Evolutionary conservation across 2,113 vertebrate genomes (phyloP).

Genomic region (Thalassoma bifasciatum): DNA sequence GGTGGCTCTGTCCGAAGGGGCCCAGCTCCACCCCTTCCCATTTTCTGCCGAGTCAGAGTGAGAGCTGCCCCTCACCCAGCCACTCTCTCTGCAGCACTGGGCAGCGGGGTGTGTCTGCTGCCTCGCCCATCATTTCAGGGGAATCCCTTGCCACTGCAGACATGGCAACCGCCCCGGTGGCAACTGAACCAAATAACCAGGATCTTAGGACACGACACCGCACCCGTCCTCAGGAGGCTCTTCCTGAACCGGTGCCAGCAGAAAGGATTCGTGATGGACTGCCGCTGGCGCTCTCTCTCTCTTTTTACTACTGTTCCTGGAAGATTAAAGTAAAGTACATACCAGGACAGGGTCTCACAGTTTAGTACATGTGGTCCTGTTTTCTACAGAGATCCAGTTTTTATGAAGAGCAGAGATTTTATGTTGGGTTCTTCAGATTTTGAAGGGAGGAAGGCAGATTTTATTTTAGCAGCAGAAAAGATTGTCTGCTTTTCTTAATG

Average conservation of each 20-base stretch:
- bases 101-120: slow-evolving; percentile 78
- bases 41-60: slow-evolving; percentile 78
- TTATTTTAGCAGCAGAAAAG: too few relatives aligned
- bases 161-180: slow-evolving; percentile 62
- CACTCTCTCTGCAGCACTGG: slow-evolving; percentile 72
- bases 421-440: not conserved
- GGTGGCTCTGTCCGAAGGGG: slow-evolving; percentile 49
- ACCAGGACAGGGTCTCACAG: too few relatives aligned
- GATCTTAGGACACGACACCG: not conserved
- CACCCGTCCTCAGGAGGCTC: not conserved
- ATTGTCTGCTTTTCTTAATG: not conserved
- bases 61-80: slow-evolving; percentile 65
- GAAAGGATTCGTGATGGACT: not conserved
- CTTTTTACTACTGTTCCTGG: slow-evolving; percentile 3
- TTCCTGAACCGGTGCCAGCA: too few relatives aligned
- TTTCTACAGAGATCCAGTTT: too few relatives aligned
- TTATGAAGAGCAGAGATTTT: not conserved
- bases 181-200: slow-evolving; percentile 37
- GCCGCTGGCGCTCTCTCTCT: not conserved
- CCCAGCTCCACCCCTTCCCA: slow-evolving; percentile 59
- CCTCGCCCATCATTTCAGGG: slow-evolving; percentile 72
- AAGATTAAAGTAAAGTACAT: not conserved
- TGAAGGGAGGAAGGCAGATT: not conserved
- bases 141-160: slow-evolving; percentile 77
- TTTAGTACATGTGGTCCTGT: not conserved